Evolutionary conservation across 2,113 vertebrate genomes (phyloP), one percentile per base, ranked within the genome.

Genomic region (Xiphias gladius): DNA sequence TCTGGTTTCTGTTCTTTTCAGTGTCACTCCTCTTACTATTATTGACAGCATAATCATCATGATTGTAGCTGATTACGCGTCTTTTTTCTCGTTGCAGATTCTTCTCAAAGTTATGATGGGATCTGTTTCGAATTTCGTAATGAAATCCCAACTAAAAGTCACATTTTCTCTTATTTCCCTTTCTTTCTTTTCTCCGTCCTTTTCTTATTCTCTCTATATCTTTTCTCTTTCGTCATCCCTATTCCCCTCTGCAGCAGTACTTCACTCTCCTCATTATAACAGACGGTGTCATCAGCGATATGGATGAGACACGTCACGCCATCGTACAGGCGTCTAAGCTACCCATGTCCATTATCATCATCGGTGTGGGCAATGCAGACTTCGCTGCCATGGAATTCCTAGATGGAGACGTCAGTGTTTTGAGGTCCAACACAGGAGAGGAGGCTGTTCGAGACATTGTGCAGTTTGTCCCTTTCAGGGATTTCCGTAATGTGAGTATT

Each of bases 261-360:
- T 99, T 99, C 95, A 99, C 96, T 77, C 97, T 99, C 81, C 96
- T 99, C 79, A 99, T 99, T 89, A 98, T 99, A 93, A 99, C 98
- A 0, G 98, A 99, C 0, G 98, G 98, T 0, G 98, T 99, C 90
- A 99, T 99, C 95, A 99, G 98, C 0, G 98, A 99, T 92, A 99
- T 99, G 98, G 98, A 99, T 0, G 98, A 99, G 95, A 99, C 98
- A 0, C 93, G 98, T 0, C 94, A 99, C 0, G 97, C 98, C 0
- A 96, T 99, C 46, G 98, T 99, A 4, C 96, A 99, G 94, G 98
- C 98, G 0, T 97, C 98, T 69, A 97, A 96, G 93, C 94, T 99
- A 79, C 98, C 98, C 89, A 99, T 99, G 98, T 99, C 98, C 86
- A 97, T 99, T 90, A 99, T 99, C 89, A 99, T 99, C 19, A 96